phyloP scores from a whole-genome alignment of 2,797 vertebrate genomes.

The Gephyroberyx darwinii region DNA sequence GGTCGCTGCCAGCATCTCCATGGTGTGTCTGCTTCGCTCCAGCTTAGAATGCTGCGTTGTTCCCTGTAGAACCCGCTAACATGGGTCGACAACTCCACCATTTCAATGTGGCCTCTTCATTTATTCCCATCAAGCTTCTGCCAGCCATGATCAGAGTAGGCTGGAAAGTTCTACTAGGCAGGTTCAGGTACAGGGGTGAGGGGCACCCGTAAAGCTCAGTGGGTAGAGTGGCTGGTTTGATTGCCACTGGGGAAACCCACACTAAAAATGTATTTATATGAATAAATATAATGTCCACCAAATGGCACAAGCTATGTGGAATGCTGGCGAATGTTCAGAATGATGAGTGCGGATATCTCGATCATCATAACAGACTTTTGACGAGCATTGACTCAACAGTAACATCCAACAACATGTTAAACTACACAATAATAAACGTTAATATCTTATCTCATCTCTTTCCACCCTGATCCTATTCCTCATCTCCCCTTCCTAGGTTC shows the following conservation, averaged over 20 bases:
- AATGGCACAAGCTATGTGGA: too few relatives aligned
- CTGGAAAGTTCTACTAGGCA: not conserved
- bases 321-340: too few relatives aligned
- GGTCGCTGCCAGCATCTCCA: not conserved
- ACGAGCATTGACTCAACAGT: not conserved
- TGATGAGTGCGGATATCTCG: too few relatives aligned
- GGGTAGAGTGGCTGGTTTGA: not conserved
- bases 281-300: too few relatives aligned
- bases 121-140: not conserved
- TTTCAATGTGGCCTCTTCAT: too few relatives aligned
- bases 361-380: not conserved
- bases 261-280: too few relatives aligned
- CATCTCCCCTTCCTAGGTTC: constrained; percentile 76
- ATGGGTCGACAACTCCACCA: not conserved
- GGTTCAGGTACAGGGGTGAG: not conserved
- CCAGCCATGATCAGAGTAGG: not conserved
- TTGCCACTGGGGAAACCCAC: too few relatives aligned
- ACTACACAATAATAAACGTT: not conserved
- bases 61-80: not conserved
- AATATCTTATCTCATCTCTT: too few relatives aligned
- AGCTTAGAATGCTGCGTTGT: constrained; percentile 3
- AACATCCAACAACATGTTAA: not conserved
- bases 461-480: constrained; percentile 10
- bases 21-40: constrained; percentile 29
- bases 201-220: not conserved